These are phyloP conservation scores for Osmoderma eremita DNA, from an alignment of 2,888 invertebrate species.

Conservation along the genomic window DNA sequence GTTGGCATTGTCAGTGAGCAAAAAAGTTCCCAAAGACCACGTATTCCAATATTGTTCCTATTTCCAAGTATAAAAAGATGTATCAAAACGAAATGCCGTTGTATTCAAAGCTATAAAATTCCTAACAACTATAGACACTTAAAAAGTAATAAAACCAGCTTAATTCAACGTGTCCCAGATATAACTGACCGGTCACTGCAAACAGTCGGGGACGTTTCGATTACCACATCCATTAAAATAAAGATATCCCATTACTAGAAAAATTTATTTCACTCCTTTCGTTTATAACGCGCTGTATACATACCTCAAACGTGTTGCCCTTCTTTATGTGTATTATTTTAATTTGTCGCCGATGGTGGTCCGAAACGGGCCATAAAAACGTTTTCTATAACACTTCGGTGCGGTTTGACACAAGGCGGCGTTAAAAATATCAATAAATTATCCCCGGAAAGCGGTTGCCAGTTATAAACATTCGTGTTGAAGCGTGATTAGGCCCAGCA, in stretches of 20 bases:
- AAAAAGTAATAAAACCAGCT: not conserved
- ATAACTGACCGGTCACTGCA: not conserved
- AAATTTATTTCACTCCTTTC: constrained; percentile 40
- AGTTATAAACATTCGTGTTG: constrained; percentile 37
- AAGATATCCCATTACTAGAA: constrained; percentile 41
- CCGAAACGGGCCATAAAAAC: constrained; percentile 39
- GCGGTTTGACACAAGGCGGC: constrained; percentile 25
- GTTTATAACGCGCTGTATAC: constrained; percentile 37
- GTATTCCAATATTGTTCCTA: too few species aligned
- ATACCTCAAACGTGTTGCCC: constrained; percentile 34
- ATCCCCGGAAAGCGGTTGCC: constrained; percentile 29
- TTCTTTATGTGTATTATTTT: constrained; percentile 40
- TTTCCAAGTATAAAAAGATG: too few species aligned
- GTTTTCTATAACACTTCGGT: constrained; percentile 33
- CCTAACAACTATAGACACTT: not conserved
- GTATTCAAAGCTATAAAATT: not conserved
- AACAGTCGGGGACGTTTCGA: not conserved
- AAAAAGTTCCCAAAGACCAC: too few species aligned
- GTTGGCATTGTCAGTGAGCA: too few species aligned
- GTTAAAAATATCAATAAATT: constrained; percentile 40
- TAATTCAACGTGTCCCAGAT: not conserved
- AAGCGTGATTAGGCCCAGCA: constrained; percentile 37
- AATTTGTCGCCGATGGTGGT: constrained; percentile 42
- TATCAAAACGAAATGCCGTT: too few species aligned
- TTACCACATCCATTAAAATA: constrained; percentile 38